Evolutionary conservation across 2,888 invertebrate genomes (phyloP).

Genomic region (Agriopis leucophaearia): DNA sequence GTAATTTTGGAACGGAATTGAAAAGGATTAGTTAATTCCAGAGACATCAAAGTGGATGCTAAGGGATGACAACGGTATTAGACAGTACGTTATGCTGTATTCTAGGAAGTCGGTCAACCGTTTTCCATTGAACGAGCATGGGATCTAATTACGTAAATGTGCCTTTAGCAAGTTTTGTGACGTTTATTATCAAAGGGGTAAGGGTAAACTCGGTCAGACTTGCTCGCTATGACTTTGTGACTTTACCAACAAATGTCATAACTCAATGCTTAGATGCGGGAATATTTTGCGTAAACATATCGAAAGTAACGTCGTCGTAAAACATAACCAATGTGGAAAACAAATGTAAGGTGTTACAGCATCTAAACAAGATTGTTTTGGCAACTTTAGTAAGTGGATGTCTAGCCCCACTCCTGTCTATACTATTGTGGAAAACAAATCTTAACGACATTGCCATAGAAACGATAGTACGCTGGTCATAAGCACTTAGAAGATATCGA

Average conservation of each 20-base stretch:
- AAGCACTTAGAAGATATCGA: too few relatives aligned
- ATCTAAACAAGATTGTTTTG: background rate
- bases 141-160: conserved; percentile 25
- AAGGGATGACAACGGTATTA: conserved; percentile 19
- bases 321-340: conserved; percentile 14
- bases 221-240: conserved; percentile 14
- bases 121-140: conserved; percentile 22
- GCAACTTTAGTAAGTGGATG: background rate
- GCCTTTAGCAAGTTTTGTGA: conserved; percentile 24
- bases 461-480: too few relatives aligned
- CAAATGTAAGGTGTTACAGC: too few relatives aligned
- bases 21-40: conserved; percentile 12
- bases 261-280: conserved; percentile 24
- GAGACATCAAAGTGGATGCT: conserved; percentile 14
- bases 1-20: conserved; percentile 17
- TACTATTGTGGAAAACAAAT: background rate
- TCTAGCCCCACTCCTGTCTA: background rate
- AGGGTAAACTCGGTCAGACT: conserved; percentile 21
- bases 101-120: conserved; percentile 22
- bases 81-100: conserved; percentile 7
- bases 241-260: conserved; percentile 31
- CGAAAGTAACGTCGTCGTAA: conserved; percentile 19
- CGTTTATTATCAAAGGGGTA: conserved; percentile 27
- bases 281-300: conserved; percentile 34
- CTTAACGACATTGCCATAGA: too few relatives aligned